Evolutionary conservation across 2,797 vertebrate genomes (phyloP).

Genomic region (Pseudochirops corinnae): DNA sequence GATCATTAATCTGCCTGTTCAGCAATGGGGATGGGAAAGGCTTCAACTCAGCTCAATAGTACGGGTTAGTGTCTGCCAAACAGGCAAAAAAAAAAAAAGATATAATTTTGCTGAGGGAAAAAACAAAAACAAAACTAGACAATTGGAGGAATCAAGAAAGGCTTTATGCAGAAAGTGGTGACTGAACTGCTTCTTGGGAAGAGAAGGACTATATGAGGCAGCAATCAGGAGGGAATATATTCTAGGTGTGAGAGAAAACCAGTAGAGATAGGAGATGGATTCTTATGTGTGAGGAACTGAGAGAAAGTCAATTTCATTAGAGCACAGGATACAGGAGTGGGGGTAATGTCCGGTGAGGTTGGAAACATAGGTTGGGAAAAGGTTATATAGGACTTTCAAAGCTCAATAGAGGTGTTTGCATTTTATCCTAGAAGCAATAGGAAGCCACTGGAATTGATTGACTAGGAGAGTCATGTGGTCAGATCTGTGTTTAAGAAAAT

Average conservation of each 20-base stretch:
- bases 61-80: conserved; percentile 33
- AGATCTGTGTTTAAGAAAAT: neutral
- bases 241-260: neutral
- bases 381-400: neutral
- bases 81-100: conserved; percentile 20
- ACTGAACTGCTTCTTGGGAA: neutral
- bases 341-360: neutral
- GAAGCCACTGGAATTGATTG: neutral
- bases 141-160: neutral
- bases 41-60: conserved; percentile 33
- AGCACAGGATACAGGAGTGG: neutral
- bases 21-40: conserved; percentile 55
- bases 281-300: neutral
- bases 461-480: neutral
- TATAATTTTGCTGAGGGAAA: conserved; percentile 37
- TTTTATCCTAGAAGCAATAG: neutral
- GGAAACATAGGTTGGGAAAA: neutral
- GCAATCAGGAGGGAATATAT: neutral
- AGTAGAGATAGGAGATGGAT: neutral
- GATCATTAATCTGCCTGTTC: conserved; percentile 50
- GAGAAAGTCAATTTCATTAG: neutral
- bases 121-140: neutral
- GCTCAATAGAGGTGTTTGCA: neutral
- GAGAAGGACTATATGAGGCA: neutral
- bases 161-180: neutral